Percentiles rank a stretch among this genome's conserved stretches.
These are phyloP conservation scores for Cebuella pygmaea DNA, from an alignment of 2,797 vertebrate species.

Conservation along the genomic window DNA sequence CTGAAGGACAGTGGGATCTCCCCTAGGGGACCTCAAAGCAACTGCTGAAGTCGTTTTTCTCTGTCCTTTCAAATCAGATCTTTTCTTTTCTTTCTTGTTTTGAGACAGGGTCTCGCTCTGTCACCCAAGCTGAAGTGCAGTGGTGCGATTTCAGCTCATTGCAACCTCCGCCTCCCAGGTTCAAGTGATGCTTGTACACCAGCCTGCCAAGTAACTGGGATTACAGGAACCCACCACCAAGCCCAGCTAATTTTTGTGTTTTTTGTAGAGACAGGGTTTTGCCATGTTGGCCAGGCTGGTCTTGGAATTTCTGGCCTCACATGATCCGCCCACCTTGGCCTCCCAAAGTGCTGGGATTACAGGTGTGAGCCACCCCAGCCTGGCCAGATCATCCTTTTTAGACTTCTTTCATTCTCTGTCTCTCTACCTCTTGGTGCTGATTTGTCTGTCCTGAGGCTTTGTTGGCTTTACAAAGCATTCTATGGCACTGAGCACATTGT, in stretches of 20 bases:
- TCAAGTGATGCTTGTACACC: neutral
- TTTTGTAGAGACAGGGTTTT: neutral
- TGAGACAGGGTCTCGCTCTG: neutral
- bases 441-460: neutral
- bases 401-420: neutral
- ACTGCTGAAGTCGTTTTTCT: neutral
- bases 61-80: neutral
- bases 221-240: neutral
- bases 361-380: neutral
- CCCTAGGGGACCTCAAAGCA: neutral
- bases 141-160: neutral
- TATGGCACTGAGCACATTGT: neutral
- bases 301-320: neutral
- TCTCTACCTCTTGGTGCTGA: neutral
- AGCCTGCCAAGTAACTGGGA: neutral
- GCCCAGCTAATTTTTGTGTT: neutral
- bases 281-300: neutral
- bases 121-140: neutral
- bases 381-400: neutral
- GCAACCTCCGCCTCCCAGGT: neutral
- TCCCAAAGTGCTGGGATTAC: neutral
- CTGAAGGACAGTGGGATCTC: neutral
- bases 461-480: neutral
- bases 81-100: neutral
- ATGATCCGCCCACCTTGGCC: neutral